Base-by-base conservation (phyloP, 1,140 invertebrate species). In the Neodiprion lecontei region DNA sequence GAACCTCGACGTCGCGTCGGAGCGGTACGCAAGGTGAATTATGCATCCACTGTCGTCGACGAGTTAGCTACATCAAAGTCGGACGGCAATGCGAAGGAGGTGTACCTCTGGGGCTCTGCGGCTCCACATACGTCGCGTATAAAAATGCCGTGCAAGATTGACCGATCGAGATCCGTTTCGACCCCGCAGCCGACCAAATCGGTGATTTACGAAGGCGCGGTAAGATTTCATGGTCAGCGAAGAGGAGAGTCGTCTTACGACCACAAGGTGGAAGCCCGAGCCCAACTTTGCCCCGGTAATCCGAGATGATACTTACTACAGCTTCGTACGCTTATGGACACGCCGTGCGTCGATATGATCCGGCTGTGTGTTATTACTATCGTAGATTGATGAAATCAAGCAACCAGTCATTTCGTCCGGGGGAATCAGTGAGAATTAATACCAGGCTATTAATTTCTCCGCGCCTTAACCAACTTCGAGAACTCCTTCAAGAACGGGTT, bases 401-500 rank as follows among this genome's bases (percentile, higher is more conserved):
- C 81, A 86, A 84, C 83, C 83, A 81, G 85, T 87, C 79, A 87
- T 87, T 86, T 87, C 81, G 83, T 40, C 28, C 5, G 76, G 79
- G 78, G 69, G 84, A 85, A 87, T 87, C 86, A 84, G 84, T 83
- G 83, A 85, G 85, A 86, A 87, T 86, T 85, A 85, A 87, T 86
- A 85, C 80, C 77, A 82, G 80, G 82, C 85, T 86, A 87, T 87
- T 87, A 87, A 87, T 86, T 85, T 85, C 83, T 77, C 75, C 74
- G 77, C 76, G 79, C 68, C 61, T 23, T 28, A 47, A 69, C 21
- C 21, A 47, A 69, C 21, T 14, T 12, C 11, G 23, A 61, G 47
- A 69, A 69, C 68, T 69, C 21, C 68, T 21, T 47, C 68, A 12
- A 17, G 53, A 61, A 7, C 23, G 21, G 68, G 21, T 28, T n/a